Base-by-base conservation (phyloP, 1,140 invertebrate genomes). In the Listronotus oregonensis region DNA sequence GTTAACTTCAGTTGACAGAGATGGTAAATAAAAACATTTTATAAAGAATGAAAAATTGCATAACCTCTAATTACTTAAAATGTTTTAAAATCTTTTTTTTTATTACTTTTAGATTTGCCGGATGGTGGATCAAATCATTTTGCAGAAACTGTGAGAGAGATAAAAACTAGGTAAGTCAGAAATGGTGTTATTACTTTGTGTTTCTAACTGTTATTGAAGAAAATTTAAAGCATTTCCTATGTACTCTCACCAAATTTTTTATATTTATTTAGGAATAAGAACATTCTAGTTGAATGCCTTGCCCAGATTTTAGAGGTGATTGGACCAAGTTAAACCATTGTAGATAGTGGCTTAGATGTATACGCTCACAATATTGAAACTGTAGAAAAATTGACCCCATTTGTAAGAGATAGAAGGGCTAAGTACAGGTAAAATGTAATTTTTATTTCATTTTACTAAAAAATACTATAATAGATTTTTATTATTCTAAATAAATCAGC, bases 341-440 rank as follows among this genome's bases (percentile, higher is more conserved):
- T 90, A 0, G 77, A 85, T 11, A 91, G 91, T 51, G 93, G 94
- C 0, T 80, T 97, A 2, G 94, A 98, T 82, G 95, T 98, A 37
- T 98, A 92, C 84, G 96, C 97, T 0, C 96, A 99, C 78, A 98
- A 98, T 80, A 91, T 98, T 58, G 97, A 99, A 85, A 99, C 97
- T 80, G 90, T 93, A 0, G 92, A 96, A 78, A 81, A 87, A 64
- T 81, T 97, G 14, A 95, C 90, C 15, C 94, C 93, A 11, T 92
- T 89, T 78, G 95, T 99, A 7, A 83, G 98, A 69, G 98, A 99
- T 81, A 89, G 90, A 42, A 84, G 98, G 61, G 91, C 91, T 32
- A 83, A 84, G 79, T 93, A 87, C 67, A 80, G 81, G 84, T 85
- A 79, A 72, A 21, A 27, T 27, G 5, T 27, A 27, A 27, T 27